Evolutionary conservation across 2,888 invertebrate species (phyloP).

Genomic region (Calephelis perditalis): DNA sequence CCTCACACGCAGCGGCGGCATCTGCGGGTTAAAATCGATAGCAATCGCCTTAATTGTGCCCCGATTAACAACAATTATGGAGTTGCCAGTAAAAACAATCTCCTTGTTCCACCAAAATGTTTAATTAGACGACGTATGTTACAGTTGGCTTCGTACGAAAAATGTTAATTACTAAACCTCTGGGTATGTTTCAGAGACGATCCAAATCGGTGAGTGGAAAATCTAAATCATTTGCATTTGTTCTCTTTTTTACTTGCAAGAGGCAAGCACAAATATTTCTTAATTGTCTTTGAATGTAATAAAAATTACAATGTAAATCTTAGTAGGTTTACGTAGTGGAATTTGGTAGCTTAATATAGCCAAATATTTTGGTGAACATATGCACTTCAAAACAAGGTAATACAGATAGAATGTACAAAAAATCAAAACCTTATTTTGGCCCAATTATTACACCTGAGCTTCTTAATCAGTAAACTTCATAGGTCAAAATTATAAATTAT

Average conservation of each 20-base stretch:
- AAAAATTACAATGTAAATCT: too few relatives aligned
- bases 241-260: background rate
- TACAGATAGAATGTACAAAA: too few relatives aligned
- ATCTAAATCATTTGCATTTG: constrained; percentile 9
- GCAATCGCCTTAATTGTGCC: constrained; percentile 53
- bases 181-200: constrained; percentile 13
- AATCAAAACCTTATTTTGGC: too few relatives aligned
- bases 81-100: constrained; percentile 45
- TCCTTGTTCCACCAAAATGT: constrained; percentile 39
- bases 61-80: constrained; percentile 55
- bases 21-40: constrained; percentile 46
- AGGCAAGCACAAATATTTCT: too few relatives aligned
- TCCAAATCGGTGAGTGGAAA: background rate
- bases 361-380: too few relatives aligned
- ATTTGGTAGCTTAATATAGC: too few relatives aligned
- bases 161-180: constrained; percentile 30
- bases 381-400: too few relatives aligned
- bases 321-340: too few relatives aligned
- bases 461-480: too few relatives aligned
- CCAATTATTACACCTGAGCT: too few relatives aligned
- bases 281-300: too few relatives aligned
- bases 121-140: constrained; percentile 40
- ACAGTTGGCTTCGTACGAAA: constrained; percentile 28
- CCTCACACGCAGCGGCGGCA: constrained; percentile 41
- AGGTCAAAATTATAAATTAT: too few relatives aligned